Base-by-base conservation (phyloP, 2,888 invertebrate genomes). In the Dynastes maya region DNA sequence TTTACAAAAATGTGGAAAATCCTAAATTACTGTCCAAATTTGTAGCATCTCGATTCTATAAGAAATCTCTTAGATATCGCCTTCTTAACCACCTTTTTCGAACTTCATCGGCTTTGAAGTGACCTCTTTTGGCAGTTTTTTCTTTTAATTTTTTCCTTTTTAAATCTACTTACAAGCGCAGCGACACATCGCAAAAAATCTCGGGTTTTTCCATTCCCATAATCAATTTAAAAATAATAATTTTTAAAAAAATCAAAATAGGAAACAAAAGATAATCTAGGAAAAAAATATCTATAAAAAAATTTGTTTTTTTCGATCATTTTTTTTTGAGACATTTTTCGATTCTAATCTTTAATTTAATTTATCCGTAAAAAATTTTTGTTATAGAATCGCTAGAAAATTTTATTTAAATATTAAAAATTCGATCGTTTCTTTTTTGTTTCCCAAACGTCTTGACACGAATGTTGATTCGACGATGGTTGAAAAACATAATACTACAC, bases 401-500 rank as follows among this genome's bases (percentile, higher is more conserved):
- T 16, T 6, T 16, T 6, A 29, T 63, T 61, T 13, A 13, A 63
- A 32, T 63, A 29, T 13, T 63, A 11, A 22, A 27, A 61, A 61
- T 61, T 27, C 27, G 11, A 27, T 29, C 27, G 22, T 61, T 27
- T 16, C 58, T 72, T 61, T 40, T n/a, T 51, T 16, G n/a, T 13
- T 13, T 61, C n/a, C n/a, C 61, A 45, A 74, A 45, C 29, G 49
- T 40, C 6, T 74, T 22, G 22, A 32, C 11, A 13, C 29, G 13
- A 13, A 32, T 13, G 1, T 9, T 63, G 27, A 4, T 32, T 13
- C 3, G 13, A 8, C 63, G 63, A 11, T 63, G 29, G 40, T 55
- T 63, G 29, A 55, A 40, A 40, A 37, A 55, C 55, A 32, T 27
- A 22, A 55, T 74, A 74, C 61, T 74, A 61, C 40, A 55, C 13